phyloP scores from a whole-genome alignment of 2,888 invertebrate species.

The Nemotelus pantherinus region DNA sequence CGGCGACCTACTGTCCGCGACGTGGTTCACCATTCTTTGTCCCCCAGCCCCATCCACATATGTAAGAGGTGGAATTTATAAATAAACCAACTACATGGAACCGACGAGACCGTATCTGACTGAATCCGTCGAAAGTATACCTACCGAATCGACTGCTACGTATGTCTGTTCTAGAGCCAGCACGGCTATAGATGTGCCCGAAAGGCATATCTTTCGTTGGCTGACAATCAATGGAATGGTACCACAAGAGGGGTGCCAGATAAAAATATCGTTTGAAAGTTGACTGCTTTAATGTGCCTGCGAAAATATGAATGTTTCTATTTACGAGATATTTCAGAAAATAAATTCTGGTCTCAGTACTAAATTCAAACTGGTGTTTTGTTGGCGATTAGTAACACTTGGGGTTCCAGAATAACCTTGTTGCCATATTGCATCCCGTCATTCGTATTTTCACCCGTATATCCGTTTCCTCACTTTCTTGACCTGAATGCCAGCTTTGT shows the following conservation, averaged over 20 bases:
- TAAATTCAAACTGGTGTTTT: too few species aligned
- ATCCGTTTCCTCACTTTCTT: too few species aligned
- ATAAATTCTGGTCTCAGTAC: too few species aligned
- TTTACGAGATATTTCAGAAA: too few species aligned
- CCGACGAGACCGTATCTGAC: neutral
- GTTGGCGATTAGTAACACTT: too few species aligned
- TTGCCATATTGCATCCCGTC: too few species aligned
- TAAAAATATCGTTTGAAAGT: neutral
- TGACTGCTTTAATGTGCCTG: too few species aligned
- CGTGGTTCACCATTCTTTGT: too few species aligned
- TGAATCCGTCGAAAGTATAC: neutral
- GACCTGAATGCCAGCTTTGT: too few species aligned
- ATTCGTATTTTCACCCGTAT: too few species aligned
- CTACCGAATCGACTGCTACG: neutral
- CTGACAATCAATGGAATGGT: slow-evolving; percentile 2
- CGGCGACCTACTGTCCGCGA: slow-evolving; percentile 15
- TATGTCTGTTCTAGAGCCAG: neutral
- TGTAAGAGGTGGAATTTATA: neutral
- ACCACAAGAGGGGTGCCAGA: neutral
- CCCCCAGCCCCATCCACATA: neutral
- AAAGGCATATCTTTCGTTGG: neutral
- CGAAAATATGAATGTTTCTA: too few species aligned
- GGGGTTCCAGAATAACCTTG: too few species aligned
- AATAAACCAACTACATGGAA: slow-evolving; percentile 15
- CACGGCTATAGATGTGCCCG: neutral